phyloP scores from a whole-genome alignment of 1,140 invertebrate species.

The Drosophila kohkoa region DNA sequence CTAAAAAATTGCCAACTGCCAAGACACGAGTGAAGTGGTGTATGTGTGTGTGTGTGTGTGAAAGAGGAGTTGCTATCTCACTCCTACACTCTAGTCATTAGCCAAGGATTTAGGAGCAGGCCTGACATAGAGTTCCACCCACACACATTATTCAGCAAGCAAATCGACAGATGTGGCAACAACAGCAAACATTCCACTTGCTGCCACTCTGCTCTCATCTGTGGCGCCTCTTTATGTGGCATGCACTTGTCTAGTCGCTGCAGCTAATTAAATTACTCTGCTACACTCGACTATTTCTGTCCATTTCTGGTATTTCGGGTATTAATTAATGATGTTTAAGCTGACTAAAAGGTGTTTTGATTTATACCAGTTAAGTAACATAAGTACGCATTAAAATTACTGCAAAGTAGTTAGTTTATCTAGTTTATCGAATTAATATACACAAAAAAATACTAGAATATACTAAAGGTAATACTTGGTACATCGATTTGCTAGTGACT shows the following conservation, averaged over 20 bases:
- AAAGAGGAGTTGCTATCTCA: neutral
- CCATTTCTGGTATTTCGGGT: no score
- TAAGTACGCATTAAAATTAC: no score
- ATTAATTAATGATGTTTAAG: no score
- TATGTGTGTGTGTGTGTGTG: neutral
- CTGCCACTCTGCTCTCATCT: no score
- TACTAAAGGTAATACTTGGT: no score
- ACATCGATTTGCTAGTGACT: no score
- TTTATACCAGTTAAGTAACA: no score
- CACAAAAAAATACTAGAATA: no score
- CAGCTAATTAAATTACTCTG: constrained; percentile 64
- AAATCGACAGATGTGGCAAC: neutral
- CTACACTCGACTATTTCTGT: no score
- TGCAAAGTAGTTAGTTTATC: no score
- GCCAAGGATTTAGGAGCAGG: constrained; percentile 10
- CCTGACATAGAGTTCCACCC: neutral
- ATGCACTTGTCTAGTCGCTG: constrained; percentile 37
- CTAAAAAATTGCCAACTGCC: constrained; percentile 38
- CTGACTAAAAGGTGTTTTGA: no score
- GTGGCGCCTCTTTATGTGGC: constrained; percentile 12
- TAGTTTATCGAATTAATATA: no score
- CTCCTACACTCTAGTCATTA: constrained; percentile 8
- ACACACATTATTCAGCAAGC: neutral
- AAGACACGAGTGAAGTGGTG: constrained; percentile 15
- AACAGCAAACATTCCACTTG: neutral